phyloP scores from a whole-genome alignment of 2,113 vertebrate species.

The Rhinoderma darwinii region DNA sequence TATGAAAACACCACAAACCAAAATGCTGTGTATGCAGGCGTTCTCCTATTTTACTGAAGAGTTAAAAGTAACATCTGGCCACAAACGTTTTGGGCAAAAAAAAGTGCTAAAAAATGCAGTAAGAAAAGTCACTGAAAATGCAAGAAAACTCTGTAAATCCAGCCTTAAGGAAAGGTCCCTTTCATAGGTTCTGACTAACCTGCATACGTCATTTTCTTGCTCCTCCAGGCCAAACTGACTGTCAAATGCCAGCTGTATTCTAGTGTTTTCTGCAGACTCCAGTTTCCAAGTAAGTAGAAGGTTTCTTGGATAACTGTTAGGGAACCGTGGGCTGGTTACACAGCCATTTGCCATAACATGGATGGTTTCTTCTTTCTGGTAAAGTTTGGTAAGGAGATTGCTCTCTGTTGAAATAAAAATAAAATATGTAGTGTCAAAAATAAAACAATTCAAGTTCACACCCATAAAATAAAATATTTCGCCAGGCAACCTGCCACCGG shows the following conservation, averaged over 20 bases:
- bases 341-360: conserved; percentile 80
- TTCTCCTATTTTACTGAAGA: too few relatives aligned
- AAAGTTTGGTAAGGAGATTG: conserved; percentile 96
- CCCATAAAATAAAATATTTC: conserved; percentile 10
- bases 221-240: conserved; percentile 92
- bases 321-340: conserved; percentile 92
- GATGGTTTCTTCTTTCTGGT: conserved; percentile 89
- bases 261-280: conserved; percentile 80
- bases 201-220: conserved; percentile 91
- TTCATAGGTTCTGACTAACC: too few relatives aligned
- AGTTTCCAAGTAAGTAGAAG: conserved; percentile 92
- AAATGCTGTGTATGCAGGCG: too few relatives aligned
- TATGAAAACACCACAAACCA: too few relatives aligned
- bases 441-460: neutral
- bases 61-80: too few relatives aligned
- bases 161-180: too few relatives aligned
- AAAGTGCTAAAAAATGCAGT: too few relatives aligned
- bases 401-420: conserved; percentile 87
- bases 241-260: conserved; percentile 91
- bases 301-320: conserved; percentile 91
- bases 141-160: too few relatives aligned
- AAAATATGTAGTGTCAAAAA: too few relatives aligned
- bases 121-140: too few relatives aligned
- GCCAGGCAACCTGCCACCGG: too few relatives aligned
- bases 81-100: too few relatives aligned